A percentile compares a stretch with the other conserved stretches of the same genome.
phyloP scores from a whole-genome alignment of 2,797 vertebrate species.

The Capromys pilorides region DNA sequence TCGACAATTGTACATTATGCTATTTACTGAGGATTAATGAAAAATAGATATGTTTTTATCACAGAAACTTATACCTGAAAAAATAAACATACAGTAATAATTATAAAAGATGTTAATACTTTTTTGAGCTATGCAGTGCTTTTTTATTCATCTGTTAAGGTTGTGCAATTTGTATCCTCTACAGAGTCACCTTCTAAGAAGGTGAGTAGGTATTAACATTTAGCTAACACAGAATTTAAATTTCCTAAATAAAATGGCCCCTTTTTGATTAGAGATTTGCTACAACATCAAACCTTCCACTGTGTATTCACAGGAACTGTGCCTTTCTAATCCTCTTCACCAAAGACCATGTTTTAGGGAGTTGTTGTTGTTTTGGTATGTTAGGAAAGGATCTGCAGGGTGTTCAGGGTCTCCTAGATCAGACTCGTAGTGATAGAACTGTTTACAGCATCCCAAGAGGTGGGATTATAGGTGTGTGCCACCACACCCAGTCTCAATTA shows the following conservation, averaged over 20 bases:
- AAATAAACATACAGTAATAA: conserved; percentile 43
- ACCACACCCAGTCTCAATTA: too few relatives aligned
- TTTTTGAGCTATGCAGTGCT: conserved; percentile 6
- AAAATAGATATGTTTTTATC: conserved; percentile 38
- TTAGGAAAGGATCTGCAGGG: too few relatives aligned
- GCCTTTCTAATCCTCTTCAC: neutral
- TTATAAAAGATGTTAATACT: neutral
- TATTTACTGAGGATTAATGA: neutral
- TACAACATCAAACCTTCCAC: conserved; percentile 49
- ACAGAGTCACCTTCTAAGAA: neutral
- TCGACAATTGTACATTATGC: conserved; percentile 31
- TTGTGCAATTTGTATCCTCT: neutral
- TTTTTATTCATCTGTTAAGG: neutral
- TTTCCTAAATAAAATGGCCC: conserved; percentile 7
- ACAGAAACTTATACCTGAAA: neutral
- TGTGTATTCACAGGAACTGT: neutral
- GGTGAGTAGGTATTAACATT: neutral
- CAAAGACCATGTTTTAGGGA: neutral
- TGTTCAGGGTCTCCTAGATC: too few relatives aligned
- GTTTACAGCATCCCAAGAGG: too few relatives aligned
- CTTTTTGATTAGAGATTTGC: neutral
- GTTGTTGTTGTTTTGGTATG: too few relatives aligned
- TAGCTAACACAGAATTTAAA: neutral
- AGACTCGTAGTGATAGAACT: too few relatives aligned
- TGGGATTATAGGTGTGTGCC: too few relatives aligned